Evolutionary conservation across 2,797 vertebrate genomes (phyloP), one percentile per base, ranked within the genome.

Genomic region (Gymnothorax javanicus): DNA sequence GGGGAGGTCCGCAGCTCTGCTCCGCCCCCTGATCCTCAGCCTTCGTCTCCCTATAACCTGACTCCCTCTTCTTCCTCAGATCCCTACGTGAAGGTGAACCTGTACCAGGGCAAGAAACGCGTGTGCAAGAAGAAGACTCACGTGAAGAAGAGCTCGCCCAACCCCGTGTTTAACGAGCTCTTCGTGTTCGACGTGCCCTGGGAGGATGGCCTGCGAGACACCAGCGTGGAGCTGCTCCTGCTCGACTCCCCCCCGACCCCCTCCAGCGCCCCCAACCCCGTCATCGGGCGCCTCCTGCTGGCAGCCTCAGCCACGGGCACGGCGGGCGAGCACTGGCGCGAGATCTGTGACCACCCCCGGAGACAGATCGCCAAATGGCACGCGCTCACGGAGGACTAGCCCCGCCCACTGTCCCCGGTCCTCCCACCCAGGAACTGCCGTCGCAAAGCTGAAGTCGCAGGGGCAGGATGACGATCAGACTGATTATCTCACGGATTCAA

Each of bases 291-390:
- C 86, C 95, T 99, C 93, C 94, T 96, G 79, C 92, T 99, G 88
- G 97, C 97, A 85, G 96, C 97, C 2, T 92, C 96, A 0, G 96
- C 95, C 3, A 96, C 97, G 84, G 98, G 98, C 89, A 97, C 97
- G 6, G 94, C 97, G 0, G 98, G 98, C 1, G 98, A 99, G 89
- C 98, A 99, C 93, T 99, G 98, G 98, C 97, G 97, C 75, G 98
- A 99, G 94, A 99, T 99, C 89, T 98, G 98, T 57, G 98, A 99
- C 93, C 98, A 98, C 86, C 98, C 98, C 3, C 97, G 98, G 90
- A 97, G 98, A 91, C 98, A 99, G 93, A 99, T 99, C 81, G 98
- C 98, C 89, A 99, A 99, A 92, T 99, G 98, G 98, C 98, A 99
- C 20, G 94, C 93, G 90, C 93, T 99, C 90, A 96, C 96, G 8